Evolutionary conservation across 2,113 vertebrate species (phyloP).

Genomic region (Tragelaphus buxtoni): DNA sequence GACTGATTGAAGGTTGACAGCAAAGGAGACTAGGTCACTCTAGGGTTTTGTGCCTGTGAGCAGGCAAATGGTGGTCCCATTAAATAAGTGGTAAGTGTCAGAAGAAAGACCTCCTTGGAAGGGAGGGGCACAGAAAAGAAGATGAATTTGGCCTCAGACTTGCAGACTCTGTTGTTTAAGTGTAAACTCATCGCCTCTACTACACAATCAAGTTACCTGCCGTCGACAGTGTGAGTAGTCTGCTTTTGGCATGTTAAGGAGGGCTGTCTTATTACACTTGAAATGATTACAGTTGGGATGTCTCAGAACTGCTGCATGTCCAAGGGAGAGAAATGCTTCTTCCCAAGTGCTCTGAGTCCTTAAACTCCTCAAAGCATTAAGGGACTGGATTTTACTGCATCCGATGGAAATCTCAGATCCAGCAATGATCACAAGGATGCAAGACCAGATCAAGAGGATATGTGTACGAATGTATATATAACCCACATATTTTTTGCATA

Average conservation of each 20-base stretch:
- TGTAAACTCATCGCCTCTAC: neutral
- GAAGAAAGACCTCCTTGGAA: neutral
- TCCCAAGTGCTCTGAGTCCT: neutral
- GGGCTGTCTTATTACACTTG: neutral
- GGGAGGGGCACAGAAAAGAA: neutral
- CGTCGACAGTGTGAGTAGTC: neutral
- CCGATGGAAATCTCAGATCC: conserved; percentile 30
- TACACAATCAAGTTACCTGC: neutral
- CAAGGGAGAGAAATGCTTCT: conserved; percentile 9
- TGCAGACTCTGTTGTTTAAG: neutral
- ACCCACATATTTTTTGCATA: conserved; percentile 58
- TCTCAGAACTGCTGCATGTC: neutral
- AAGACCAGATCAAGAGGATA: conserved; percentile 12
- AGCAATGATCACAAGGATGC: neutral
- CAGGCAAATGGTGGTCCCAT: neutral
- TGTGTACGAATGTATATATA: conserved; percentile 43
- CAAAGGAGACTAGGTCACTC: neutral
- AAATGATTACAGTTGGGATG: neutral
- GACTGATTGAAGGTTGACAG: neutral
- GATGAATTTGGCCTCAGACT: neutral
- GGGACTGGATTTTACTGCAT: neutral
- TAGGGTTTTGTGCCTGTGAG: neutral
- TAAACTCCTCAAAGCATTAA: conserved; percentile 15
- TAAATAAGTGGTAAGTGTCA: neutral
- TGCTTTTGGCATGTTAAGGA: neutral